phyloP scores from a whole-genome alignment of 2,113 vertebrate genomes.

The Lasiurus borealis region DNA sequence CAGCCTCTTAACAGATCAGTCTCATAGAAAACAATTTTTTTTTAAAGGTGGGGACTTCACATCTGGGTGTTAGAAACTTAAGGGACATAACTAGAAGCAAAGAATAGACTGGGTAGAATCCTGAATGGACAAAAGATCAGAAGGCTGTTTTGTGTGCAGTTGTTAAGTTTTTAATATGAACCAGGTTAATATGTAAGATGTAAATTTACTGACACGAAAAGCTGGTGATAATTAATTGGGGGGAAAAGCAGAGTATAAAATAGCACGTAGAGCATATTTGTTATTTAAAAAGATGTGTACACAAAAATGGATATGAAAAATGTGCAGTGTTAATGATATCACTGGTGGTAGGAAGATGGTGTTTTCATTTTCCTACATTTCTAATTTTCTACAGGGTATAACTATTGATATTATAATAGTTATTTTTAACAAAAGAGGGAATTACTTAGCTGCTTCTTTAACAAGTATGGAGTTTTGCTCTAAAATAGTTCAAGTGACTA shows the following conservation, averaged over 20 bases:
- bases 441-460: not conserved
- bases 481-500: constrained; percentile 2
- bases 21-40: not conserved
- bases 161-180: not conserved
- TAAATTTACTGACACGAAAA: not conserved
- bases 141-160: not conserved
- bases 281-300: not conserved
- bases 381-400: not conserved
- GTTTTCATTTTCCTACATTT: not conserved
- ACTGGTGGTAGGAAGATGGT: not conserved
- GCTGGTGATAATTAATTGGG: not conserved
- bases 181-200: not conserved
- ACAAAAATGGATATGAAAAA: not conserved
- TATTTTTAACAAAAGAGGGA: not conserved
- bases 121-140: not conserved
- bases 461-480: not conserved
- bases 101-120: not conserved
- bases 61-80: not conserved
- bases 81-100: not conserved
- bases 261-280: not conserved
- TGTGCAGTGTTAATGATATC: not conserved
- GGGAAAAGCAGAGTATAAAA: not conserved
- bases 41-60: not conserved
- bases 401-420: not conserved
- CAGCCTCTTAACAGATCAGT: not conserved